Base-by-base conservation (phyloP, 2,797 vertebrate genomes). In the Smutsia gigantea region DNA sequence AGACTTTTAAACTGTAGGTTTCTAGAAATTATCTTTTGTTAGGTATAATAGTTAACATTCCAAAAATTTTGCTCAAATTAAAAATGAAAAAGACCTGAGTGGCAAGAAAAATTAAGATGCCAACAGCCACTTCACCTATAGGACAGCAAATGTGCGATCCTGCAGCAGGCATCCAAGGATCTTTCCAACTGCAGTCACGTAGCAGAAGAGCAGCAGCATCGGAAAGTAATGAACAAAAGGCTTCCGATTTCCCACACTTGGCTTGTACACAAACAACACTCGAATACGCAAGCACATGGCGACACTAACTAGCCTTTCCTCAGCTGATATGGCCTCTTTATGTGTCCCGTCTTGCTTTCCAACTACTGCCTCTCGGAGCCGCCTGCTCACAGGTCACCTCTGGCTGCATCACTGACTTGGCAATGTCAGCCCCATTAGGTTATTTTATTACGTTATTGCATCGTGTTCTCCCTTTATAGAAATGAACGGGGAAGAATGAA, bases 1-100 rank as follows among this genome's bases (percentile, higher is more conserved):
- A 49, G 19, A 3, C 87, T 90, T 94, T 77, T 34, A 94, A 61
- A 59, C 66, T 90, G 51, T 51, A 87, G 49, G 82, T 82, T 93
- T 83, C 37, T 92, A 83, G 63, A 83, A 90, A 68, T 79, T 37
- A 55, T 1, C 31, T 77, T 85, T 90, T 77, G 14, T 83, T 64
- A 61, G 34, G 15, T 63, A 23, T 63, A 90, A 51, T 31, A 75
- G 21, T n/a, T 61, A 79, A 84, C 46, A 87, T 55, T 68, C 19
- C 46, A 95, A 59, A 46, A 53, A 19, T 75, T 84, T 63, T 59
- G 39, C 37, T 95, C 34, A 93, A 84, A 69, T 83, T 18, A 82
- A 90, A 79, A 75, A 61, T 64, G 63, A 21, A 25, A 61, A 59
- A 83, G 23, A 15, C 23, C 27, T 63, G n/a, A 51, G 51, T 83